Evolutionary conservation across 2,113 vertebrate species (phyloP), one percentile per base, ranked within the genome.

Genomic region (Calonectris borealis): DNA sequence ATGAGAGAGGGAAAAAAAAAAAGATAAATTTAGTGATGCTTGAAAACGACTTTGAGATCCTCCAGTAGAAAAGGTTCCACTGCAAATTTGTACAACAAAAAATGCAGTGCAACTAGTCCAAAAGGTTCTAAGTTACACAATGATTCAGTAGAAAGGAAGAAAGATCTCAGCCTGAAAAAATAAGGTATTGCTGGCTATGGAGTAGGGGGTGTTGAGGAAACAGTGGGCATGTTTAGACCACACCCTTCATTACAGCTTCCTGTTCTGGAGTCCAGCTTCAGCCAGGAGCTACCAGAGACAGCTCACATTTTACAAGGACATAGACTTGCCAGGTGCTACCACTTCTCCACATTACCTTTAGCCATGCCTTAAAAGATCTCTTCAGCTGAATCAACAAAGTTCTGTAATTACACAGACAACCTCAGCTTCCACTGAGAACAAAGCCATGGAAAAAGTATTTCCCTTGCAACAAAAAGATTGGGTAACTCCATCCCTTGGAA

Each of bases 181-280:
- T 29, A 51, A 62, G 10, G 5, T 26, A 60, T 9, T 83, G 6
- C 19, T 4, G 2, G 2, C 0, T 34, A 32, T 9, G 10, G 13
- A 82, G 12, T 4, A 44, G 0, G 0, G 18, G 4, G 1, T 31
- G 12, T 40, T 49, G 62, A 71, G 16, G 9, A 77, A 86, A 20
- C 2, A 29, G 26, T 25, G 10, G 6, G 6, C 9, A 19, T 11
- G 4, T 44, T 82, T 60, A 31, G 27, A 62, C 20, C 20, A 36
- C 24, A 17, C 14, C 27, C 32, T 60, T 90, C 49, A 76, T 10
- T 36, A 70, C 24, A 70, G 8, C 31, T 61, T 92, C 34, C 48
- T 62, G 6, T 42, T 62, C 34, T n/a, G 4, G 7, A 54, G 14
- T 51, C 13, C 34, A 68, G 2, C 40, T n/a, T 62, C 71, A 88